phyloP scores from a whole-genome alignment of 2,797 vertebrate genomes.

The Danio choprae region DNA sequence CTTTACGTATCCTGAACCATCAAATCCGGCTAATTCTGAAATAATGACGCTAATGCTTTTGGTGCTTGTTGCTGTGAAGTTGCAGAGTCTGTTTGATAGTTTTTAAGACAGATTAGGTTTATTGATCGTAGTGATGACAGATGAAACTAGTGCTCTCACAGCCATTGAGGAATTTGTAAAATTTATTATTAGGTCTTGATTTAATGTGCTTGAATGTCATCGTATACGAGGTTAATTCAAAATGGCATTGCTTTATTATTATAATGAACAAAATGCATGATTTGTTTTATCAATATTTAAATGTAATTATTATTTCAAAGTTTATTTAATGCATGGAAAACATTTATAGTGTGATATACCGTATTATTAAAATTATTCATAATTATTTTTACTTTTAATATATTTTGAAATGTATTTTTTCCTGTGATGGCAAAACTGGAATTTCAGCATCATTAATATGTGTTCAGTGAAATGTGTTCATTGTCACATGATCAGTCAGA shows the following conservation, averaged over 20 bases:
- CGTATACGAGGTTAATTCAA: background rate
- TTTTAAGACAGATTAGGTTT: constrained; percentile 23
- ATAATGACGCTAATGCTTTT: constrained; percentile 29
- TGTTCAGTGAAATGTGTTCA: too few species aligned
- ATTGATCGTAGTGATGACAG: background rate
- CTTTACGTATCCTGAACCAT: constrained; percentile 6
- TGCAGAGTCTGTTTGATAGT: constrained; percentile 8
- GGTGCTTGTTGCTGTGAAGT: constrained; percentile 10
- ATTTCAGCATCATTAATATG: too few species aligned
- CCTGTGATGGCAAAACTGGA: too few species aligned
- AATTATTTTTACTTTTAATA: too few species aligned
- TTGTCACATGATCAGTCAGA: too few species aligned
- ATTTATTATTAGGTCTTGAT: background rate
- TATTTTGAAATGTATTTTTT: too few species aligned
- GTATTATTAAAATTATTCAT: too few species aligned
- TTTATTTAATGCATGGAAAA: too few species aligned
- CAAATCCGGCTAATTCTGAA: constrained; percentile 47
- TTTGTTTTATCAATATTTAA: background rate
- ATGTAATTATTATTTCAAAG: background rate
- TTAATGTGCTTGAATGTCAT: background rate
- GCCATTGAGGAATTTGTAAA: background rate
- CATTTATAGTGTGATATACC: background rate
- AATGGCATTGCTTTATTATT: too few species aligned
- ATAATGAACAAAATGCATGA: too few species aligned
- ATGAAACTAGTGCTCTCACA: background rate